Evolutionary conservation across 2,113 vertebrate genomes (phyloP).

Genomic region (Microtus oregoni): DNA sequence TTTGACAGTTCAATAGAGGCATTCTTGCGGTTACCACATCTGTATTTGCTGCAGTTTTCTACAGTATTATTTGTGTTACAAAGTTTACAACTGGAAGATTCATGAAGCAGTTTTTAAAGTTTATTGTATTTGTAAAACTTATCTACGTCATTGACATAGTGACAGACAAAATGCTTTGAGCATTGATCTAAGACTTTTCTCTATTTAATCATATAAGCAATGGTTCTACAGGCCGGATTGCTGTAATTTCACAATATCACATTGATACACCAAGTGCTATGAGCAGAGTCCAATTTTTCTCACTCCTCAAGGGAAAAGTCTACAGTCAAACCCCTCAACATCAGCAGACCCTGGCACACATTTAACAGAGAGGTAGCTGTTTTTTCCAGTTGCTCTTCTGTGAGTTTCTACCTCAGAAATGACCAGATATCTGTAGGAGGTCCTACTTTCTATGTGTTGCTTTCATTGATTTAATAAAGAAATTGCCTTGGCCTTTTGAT

Average conservation of each 20-base stretch:
- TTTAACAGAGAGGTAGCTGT: neutral
- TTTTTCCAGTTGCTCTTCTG: neutral
- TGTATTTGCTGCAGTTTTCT: neutral
- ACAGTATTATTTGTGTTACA: neutral
- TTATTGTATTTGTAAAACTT: neutral
- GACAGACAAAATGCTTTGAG: neutral
- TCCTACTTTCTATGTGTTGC: too few species aligned
- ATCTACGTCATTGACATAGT: neutral
- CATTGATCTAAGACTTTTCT: neutral
- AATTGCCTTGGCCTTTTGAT: too few species aligned
- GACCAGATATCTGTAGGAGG: neutral
- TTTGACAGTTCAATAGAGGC: neutral
- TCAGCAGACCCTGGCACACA: neutral
- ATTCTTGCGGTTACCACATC: neutral
- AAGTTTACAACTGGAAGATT: neutral
- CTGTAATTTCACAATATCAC: neutral
- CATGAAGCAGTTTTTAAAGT: neutral
- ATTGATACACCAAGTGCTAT: neutral
- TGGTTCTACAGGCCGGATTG: neutral
- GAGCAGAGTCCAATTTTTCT: neutral
- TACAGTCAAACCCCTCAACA: neutral
- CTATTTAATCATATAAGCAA: neutral
- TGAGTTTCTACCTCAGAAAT: neutral
- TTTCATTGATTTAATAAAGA: too few species aligned
- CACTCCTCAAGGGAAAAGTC: neutral